Evolutionary conservation across 2,888 invertebrate genomes (phyloP).

Genomic region (Caenorhabditis virilis): DNA sequence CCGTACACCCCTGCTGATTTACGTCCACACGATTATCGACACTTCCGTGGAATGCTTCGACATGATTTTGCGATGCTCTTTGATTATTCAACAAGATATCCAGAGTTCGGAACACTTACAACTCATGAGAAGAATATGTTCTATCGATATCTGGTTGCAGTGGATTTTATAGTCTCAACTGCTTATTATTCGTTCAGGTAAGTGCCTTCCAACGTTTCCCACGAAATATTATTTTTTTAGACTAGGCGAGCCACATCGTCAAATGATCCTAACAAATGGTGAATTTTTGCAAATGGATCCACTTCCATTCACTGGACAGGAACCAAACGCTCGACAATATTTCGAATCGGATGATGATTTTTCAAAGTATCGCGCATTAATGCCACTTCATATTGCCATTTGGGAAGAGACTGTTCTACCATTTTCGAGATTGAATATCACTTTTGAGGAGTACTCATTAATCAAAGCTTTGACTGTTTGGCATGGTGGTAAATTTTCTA

Average conservation of each 20-base stretch:
- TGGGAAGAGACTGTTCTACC: slow-evolving; percentile 41
- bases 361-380: slow-evolving; percentile 41
- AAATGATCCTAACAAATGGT: slow-evolving; percentile 40
- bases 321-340: slow-evolving; percentile 28
- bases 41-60: slow-evolving; percentile 36
- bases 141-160: slow-evolving; percentile 38
- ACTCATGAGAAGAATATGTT: slow-evolving; percentile 43
- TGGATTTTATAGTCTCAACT: slow-evolving; percentile 45
- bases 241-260: slow-evolving; percentile 20
- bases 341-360: slow-evolving; percentile 38
- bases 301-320: slow-evolving; percentile 36
- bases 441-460: slow-evolving; percentile 45
- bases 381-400: slow-evolving; percentile 42
- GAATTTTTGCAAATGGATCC: slow-evolving; percentile 42
- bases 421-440: slow-evolving; percentile 30
- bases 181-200: slow-evolving; percentile 40
- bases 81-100: slow-evolving; percentile 41
- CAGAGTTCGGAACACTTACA: slow-evolving; percentile 37
- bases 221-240: slow-evolving; percentile 1
- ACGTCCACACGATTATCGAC: slow-evolving; percentile 40
- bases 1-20: slow-evolving; percentile 37
- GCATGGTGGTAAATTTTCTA: slow-evolving; percentile 42
- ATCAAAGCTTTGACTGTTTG: slow-evolving; percentile 46
- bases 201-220: no score
- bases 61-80: slow-evolving; percentile 48